Conservation (phyloP, 2,113 vertebrate species). For the Ramphastos sulfuratus region DNA sequence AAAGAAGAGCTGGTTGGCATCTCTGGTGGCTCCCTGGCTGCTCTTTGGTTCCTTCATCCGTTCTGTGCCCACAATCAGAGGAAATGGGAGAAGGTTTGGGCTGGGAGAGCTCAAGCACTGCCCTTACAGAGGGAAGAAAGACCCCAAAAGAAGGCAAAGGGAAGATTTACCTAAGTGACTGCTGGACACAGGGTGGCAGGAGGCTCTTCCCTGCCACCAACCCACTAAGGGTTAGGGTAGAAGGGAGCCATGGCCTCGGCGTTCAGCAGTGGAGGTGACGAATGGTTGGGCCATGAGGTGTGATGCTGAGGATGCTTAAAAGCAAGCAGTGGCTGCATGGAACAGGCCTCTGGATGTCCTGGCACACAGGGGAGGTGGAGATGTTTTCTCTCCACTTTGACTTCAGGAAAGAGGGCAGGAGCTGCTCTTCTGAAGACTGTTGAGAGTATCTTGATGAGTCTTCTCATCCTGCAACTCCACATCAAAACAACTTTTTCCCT, state of each 20-base stretch:
- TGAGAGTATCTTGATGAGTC: rapidly evolving
- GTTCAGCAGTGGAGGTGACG: neutral
- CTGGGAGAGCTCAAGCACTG: neutral
- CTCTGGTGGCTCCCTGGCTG: neutral
- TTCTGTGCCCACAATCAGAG: neutral
- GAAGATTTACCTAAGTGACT: rapidly evolving
- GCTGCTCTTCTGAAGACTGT: neutral
- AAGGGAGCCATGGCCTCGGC: neutral
- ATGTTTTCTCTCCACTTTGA: neutral
- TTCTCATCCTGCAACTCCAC: neutral
- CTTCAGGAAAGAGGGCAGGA: neutral
- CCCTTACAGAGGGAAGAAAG: neutral
- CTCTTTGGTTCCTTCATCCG: rapidly evolving
- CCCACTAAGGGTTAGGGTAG: rapidly evolving
- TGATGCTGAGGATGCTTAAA: neutral
- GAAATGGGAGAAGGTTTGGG: neutral
- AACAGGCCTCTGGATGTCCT: rapidly evolving
- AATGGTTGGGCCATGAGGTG: neutral
- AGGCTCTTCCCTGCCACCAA: neutral
- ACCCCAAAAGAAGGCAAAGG: neutral
- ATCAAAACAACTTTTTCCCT: neutral
- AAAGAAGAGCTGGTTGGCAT: neutral
- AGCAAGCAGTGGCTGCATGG: rapidly evolving
- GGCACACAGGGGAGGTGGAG: rapidly evolving
- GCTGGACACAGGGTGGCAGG: rapidly evolving